Conservation (phyloP, 1,140 invertebrate species). For the Aphelenchoides avenae region DNA sequence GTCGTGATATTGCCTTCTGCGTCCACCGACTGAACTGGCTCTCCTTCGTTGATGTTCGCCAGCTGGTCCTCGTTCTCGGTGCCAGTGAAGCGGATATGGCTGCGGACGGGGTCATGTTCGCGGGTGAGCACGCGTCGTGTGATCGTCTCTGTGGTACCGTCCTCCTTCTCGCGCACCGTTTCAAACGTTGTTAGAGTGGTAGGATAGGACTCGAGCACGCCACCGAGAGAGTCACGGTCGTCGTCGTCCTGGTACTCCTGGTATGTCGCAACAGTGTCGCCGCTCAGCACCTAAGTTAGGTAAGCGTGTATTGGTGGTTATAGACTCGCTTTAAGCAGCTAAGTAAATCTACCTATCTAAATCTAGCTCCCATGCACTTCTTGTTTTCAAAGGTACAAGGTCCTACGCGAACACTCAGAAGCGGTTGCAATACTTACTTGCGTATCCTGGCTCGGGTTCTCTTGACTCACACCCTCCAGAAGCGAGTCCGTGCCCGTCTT, state of each 20-base stretch:
- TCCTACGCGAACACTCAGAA: too few relatives aligned
- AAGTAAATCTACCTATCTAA: neutral
- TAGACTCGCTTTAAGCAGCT: neutral
- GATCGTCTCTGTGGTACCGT: slow-evolving; percentile 46
- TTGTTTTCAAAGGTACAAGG: neutral
- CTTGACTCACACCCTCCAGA: slow-evolving; percentile 46
- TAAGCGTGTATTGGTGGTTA: too few relatives aligned
- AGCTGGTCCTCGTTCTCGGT: slow-evolving; percentile 51
- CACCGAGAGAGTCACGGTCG: slow-evolving; percentile 45
- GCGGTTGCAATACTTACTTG: slow-evolving; percentile 22
- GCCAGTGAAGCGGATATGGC: slow-evolving; percentile 51
- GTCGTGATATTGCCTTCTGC: slow-evolving; percentile 39
- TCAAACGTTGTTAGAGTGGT: slow-evolving; percentile 52
- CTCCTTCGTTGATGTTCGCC: slow-evolving; percentile 29
- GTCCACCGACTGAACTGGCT: slow-evolving; percentile 31
- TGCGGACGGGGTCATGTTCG: slow-evolving; percentile 49
- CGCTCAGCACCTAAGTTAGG: slow-evolving; percentile 3
- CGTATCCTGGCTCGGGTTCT: slow-evolving; percentile 27
- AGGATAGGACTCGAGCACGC: slow-evolving; percentile 41
- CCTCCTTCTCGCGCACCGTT: slow-evolving; percentile 34
- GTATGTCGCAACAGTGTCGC: neutral
- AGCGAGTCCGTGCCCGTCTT: slow-evolving; percentile 35
- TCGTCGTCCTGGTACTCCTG: slow-evolving; percentile 26
- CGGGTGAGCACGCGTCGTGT: slow-evolving; percentile 46
- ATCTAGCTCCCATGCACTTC: neutral